Evolutionary conservation across 2,113 vertebrate species (phyloP).

Genomic region (Sinocyclocheilus anshuiensis): DNA sequence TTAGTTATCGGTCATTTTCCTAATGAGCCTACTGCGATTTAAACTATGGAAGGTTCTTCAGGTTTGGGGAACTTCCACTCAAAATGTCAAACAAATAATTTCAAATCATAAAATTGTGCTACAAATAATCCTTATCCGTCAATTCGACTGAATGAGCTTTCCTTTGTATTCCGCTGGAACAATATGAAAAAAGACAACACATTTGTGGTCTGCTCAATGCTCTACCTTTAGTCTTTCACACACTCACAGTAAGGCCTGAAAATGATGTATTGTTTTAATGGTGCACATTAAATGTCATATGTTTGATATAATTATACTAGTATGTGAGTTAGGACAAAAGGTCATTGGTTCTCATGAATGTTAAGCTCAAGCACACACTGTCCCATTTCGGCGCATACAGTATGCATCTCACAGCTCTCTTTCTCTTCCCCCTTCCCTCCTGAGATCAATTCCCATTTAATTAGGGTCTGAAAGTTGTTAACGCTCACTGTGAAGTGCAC

Average conservation of each 20-base stretch:
- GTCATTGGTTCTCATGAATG: slow-evolving; percentile 10
- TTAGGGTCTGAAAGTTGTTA: slow-evolving; percentile 38
- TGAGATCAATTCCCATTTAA: slow-evolving; percentile 46
- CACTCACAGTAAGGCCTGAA: not conserved
- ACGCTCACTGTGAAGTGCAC: slow-evolving; percentile 31
- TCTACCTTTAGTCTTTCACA: not conserved
- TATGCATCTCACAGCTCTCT: slow-evolving; percentile 14
- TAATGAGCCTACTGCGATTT: not conserved
- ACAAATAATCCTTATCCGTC: too few species aligned
- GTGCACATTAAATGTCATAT: slow-evolving; percentile 12
- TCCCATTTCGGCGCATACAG: not conserved
- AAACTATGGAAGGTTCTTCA: not conserved
- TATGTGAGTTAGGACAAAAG: slow-evolving; percentile 7
- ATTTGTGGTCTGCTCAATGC: too few species aligned
- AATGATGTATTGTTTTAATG: slow-evolving; percentile 14
- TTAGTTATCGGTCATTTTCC: not conserved
- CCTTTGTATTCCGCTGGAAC: too few species aligned
- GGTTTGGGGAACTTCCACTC: too few species aligned
- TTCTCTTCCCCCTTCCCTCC: not conserved
- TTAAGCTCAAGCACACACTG: not conserved
- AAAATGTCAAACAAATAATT: too few species aligned
- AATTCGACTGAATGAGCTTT: too few species aligned
- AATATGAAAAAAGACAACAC: too few species aligned
- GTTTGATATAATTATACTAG: slow-evolving; percentile 7
- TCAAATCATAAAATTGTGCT: too few species aligned